These are phyloP conservation scores for Drosophila longiperda DNA, from an alignment of 2,888 invertebrate genomes.

Conservation along the genomic window DNA sequence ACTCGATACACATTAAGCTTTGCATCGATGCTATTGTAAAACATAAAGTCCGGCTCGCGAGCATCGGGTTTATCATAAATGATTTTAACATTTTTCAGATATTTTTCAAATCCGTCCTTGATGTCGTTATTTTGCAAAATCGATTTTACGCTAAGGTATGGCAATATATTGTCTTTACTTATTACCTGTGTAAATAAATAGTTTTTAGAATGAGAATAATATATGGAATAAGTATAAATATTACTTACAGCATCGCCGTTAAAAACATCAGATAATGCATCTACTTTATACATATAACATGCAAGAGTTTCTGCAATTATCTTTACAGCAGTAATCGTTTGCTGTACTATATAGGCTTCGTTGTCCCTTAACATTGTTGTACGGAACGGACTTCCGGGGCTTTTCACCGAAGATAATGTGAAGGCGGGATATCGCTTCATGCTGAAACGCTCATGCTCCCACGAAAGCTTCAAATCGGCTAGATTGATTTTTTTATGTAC, in stretches of 20 bases:
- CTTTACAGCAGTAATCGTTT: slow-evolving; percentile 87
- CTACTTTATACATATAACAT: slow-evolving; percentile 91
- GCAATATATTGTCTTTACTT: slow-evolving; percentile 89
- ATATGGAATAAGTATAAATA: neutral
- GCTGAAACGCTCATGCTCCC: slow-evolving; percentile 99
- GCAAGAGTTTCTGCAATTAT: slow-evolving; percentile 93
- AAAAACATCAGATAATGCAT: slow-evolving; percentile 88
- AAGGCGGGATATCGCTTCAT: slow-evolving; percentile 96
- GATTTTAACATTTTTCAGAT: slow-evolving; percentile 91
- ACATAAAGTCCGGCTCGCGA: slow-evolving; percentile 96
- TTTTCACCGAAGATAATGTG: slow-evolving; percentile 92
- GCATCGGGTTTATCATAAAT: slow-evolving; percentile 90
- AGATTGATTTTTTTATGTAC: slow-evolving; percentile 98
- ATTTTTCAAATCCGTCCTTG: slow-evolving; percentile 90
- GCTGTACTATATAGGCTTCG: slow-evolving; percentile 66
- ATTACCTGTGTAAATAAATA: slow-evolving; percentile 88
- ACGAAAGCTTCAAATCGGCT: slow-evolving; percentile 93
- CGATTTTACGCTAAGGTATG: slow-evolving; percentile 91
- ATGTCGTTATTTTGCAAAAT: slow-evolving; percentile 89
- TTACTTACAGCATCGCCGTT: slow-evolving; percentile 90
- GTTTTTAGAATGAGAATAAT: neutral
- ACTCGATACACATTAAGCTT: slow-evolving; percentile 96
- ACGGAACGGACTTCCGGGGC: slow-evolving; percentile 81
- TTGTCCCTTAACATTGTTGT: slow-evolving; percentile 83
- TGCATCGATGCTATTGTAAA: slow-evolving; percentile 93